Evolutionary conservation across 2,797 vertebrate species (phyloP).

Genomic region (Aldrovandia affinis): DNA sequence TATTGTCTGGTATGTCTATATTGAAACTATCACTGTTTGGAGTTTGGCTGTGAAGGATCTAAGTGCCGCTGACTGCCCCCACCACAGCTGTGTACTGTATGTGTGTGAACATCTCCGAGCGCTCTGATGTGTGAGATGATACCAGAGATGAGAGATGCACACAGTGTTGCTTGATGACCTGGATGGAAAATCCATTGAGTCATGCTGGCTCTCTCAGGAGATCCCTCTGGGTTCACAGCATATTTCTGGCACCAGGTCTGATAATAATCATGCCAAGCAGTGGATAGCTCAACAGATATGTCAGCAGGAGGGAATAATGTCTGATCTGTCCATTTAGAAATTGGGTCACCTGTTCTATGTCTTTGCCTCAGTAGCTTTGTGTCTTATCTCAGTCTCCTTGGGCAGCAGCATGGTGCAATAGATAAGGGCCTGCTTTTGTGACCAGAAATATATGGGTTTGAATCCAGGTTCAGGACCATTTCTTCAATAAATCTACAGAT

Average conservation of each 20-base stretch:
- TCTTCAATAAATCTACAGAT: no score
- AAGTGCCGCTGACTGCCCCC: not conserved
- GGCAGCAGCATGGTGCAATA: not conserved
- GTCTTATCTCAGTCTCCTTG: not conserved
- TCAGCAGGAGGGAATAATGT: not conserved
- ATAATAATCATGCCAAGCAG: not conserved
- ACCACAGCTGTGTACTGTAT: not conserved
- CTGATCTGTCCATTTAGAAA: no score
- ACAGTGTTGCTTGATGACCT: not conserved
- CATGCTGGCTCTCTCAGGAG: not conserved
- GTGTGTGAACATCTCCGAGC: not conserved
- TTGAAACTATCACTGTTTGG: not conserved
- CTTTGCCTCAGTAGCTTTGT: not conserved
- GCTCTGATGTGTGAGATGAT: not conserved
- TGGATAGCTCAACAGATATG: not conserved
- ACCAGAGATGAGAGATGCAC: not conserved
- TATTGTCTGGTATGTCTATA: not conserved
- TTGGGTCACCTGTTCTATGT: not conserved
- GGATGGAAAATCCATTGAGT: not conserved
- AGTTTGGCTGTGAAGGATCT: not conserved
- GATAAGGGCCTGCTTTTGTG: not conserved
- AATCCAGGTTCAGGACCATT: no score
- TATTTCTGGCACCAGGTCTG: not conserved
- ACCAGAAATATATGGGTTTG: no score
- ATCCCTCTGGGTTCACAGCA: not conserved